Base-by-base conservation (phyloP, 2,888 invertebrate species). In the Andrena chrysosceles region DNA sequence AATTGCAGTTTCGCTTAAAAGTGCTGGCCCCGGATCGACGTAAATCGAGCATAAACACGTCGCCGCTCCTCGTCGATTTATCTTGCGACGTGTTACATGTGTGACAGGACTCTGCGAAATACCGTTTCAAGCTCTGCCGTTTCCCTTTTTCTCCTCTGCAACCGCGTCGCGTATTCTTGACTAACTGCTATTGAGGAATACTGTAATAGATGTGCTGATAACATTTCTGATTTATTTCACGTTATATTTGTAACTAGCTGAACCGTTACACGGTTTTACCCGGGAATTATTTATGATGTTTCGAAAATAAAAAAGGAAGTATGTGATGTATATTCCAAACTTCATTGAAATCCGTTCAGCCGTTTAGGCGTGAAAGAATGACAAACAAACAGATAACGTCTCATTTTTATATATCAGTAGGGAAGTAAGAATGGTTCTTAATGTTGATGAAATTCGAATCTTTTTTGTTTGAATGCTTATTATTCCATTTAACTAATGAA, bases 1-100 rank as follows among this genome's bases (percentile, higher is more conserved):
- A 71, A 79, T 80, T 71, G 54, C 52, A 66, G 67, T 63, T 63
- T 62, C 66, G 29, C 31, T 67, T 62, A 29, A 71, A 79, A 71
- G 56, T 67, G 66, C 60, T 29, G 49, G 13, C 7, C 10, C 10
- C 29, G 63, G 23, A 49, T 67, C 20, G 64, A 77, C 64, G 48
- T 33, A 31, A 49, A 73, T 49, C 49, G 64, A 59, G 48, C 74
- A 48, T 60, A 72, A 76, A 72, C 42, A 42, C 13, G 59, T 54
- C 33, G 26, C 42, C 13, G 31, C 59, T 35, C 52, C 33, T 26
- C 42, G 52, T 26, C 72, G 67, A 81, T 72, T 71, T 72, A 20
- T 80, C 72, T 62, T 67, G 67, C 71, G 20, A 60, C 29, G 69
- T 48, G 62, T 68, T 59, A n/a, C 33, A 8, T 20, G 23, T 10